Evolutionary conservation across 2,113 vertebrate genomes (phyloP).

Genomic region (Mellivora capensis): DNA sequence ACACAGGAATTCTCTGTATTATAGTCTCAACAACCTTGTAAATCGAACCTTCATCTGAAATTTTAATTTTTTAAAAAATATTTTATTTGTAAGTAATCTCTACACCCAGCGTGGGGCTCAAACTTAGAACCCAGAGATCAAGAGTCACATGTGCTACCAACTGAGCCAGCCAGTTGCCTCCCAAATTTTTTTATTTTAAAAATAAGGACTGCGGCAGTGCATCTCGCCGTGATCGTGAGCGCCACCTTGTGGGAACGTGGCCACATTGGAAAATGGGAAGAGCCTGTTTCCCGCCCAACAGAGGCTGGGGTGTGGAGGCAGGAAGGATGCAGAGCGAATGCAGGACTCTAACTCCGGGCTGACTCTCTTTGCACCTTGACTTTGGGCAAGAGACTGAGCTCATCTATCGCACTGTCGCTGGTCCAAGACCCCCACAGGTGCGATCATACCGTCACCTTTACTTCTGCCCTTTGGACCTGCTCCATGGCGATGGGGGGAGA

Average conservation of each 20-base stretch:
- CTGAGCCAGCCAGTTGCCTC: not conserved
- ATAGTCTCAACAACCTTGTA: too few relatives aligned
- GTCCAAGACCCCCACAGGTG: too few relatives aligned
- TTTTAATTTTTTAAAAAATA: not conserved
- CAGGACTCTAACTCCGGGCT: not conserved
- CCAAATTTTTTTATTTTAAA: too few relatives aligned
- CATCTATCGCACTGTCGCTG: fast-evolving
- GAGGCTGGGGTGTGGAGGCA: too few relatives aligned
- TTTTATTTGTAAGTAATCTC: not conserved
- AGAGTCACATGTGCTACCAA: not conserved
- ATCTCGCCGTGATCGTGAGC: not conserved
- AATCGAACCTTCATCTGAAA: not conserved
- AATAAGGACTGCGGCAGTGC: fast-evolving
- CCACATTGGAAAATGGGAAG: not conserved
- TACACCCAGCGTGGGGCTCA: not conserved
- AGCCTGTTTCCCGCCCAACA: not conserved
- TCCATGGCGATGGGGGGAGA: fast-evolving
- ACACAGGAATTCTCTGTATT: not conserved
- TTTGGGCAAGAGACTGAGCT: not conserved
- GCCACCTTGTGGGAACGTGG: slow-evolving; percentile 29
- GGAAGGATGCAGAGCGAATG: fast-evolving
- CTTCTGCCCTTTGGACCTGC: not conserved
- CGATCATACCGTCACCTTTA: too few relatives aligned
- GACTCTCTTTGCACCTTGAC: not conserved
- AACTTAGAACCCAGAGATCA: not conserved